These are phyloP conservation scores for Eleginops maclovinus DNA, from an alignment of 2,113 vertebrate species.

Conservation along the genomic window DNA sequence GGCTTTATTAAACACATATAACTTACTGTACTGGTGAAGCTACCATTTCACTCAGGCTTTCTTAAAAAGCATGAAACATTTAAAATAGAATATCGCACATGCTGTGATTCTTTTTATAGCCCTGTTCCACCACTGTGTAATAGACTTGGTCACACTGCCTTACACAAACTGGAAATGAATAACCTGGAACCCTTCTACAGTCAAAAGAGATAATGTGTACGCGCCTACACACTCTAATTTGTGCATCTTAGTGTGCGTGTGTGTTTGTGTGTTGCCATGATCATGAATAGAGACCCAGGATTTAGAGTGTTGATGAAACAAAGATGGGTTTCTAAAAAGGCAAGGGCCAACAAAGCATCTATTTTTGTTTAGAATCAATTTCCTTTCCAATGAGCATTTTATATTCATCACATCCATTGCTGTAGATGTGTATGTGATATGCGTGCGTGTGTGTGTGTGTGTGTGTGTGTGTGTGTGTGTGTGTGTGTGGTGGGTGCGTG, in stretches of 20 bases:
- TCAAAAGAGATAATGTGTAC: conserved; percentile 38
- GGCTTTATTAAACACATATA: conserved; percentile 10
- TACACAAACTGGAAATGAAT: conserved; percentile 49
- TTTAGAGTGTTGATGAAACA: conserved; percentile 32
- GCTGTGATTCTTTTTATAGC: conserved; percentile 18
- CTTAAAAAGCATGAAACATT: conserved; percentile 30
- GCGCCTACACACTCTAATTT: conserved; percentile 28
- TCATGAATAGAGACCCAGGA: conserved; percentile 11
- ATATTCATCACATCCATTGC: conserved; percentile 58
- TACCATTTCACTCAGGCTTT: conserved; percentile 25
- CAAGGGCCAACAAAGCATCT: conserved; percentile 3
- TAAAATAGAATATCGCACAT: conserved; percentile 24
- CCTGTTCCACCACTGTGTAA: conserved; percentile 45
- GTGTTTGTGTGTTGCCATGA: conserved; percentile 6
- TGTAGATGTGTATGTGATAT: conserved; percentile 12
- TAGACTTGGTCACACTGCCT: conserved; percentile 52
- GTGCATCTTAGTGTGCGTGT: conserved; percentile 16
- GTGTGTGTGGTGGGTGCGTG: too few species aligned
- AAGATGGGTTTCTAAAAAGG: conserved; percentile 38
- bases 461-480: conserved; percentile 27
- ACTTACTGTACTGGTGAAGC: neutral
- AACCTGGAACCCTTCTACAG: conserved; percentile 44
- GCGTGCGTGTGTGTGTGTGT: neutral
- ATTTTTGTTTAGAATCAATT: conserved; percentile 66
- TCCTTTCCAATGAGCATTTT: conserved; percentile 69